Conservation (phyloP, 2,113 vertebrate species). For the Carassius gibelio region DNA sequence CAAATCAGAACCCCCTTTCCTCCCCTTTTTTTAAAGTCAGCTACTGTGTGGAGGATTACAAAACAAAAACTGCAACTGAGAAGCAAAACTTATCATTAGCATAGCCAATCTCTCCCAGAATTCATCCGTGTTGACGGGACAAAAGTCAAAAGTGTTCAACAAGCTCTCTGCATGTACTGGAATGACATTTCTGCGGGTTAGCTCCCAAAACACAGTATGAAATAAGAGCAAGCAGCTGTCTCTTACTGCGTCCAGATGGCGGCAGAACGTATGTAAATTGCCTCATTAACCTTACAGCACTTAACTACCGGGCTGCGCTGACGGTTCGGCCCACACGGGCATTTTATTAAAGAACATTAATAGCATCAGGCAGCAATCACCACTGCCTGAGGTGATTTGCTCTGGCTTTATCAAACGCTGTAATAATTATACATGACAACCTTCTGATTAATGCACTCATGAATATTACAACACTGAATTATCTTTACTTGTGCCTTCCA, state of each 20-base stretch:
- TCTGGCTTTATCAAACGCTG: conserved; percentile 70
- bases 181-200: conserved; percentile 62
- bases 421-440: conserved; percentile 77
- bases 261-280: conserved; percentile 74
- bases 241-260: conserved; percentile 70
- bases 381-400: conserved; percentile 69
- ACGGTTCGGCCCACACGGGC: conserved; percentile 66
- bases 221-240: conserved; percentile 64
- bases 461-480: conserved; percentile 68
- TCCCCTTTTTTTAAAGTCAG: not conserved
- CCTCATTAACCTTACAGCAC: conserved; percentile 78
- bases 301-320: conserved; percentile 70
- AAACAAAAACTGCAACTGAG: not conserved
- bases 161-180: conserved; percentile 33
- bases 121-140: not conserved
- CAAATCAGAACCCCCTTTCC: not conserved
- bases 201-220: conserved; percentile 55
- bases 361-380: conserved; percentile 67
- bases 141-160: conserved; percentile 36
- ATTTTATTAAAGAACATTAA: conserved; percentile 75
- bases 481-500: conserved; percentile 52
- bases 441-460: conserved; percentile 73
- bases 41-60: not conserved
- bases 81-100: conserved; percentile 3
- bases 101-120: not conserved